Conservation (phyloP, 2,888 invertebrate genomes). For the Mongoloraphidia duomilia region DNA sequence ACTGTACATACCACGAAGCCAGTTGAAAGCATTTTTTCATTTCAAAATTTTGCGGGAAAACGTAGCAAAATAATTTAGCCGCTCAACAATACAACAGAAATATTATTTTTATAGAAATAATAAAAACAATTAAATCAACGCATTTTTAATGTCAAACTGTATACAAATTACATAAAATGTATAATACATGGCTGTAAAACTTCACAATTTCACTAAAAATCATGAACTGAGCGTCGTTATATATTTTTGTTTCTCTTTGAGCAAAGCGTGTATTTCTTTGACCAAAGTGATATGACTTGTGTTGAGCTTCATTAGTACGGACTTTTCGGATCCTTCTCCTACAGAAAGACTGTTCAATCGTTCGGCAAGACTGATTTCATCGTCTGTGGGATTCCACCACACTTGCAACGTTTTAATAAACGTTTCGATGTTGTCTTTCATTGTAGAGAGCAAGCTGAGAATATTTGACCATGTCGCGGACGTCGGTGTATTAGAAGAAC, state of each 20-base stretch:
- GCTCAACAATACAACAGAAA: too few species aligned
- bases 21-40: too few species aligned
- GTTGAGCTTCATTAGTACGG: slow-evolving; percentile 32
- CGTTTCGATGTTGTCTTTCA: slow-evolving; percentile 24
- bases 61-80: too few species aligned
- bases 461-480: neutral
- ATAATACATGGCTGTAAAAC: too few species aligned
- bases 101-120: too few species aligned
- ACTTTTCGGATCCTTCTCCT: slow-evolving; percentile 28
- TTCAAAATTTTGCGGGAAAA: too few species aligned
- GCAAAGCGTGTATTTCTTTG: slow-evolving; percentile 35
- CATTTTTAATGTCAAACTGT: too few species aligned
- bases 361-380: slow-evolving; percentile 26
- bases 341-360: slow-evolving; percentile 29
- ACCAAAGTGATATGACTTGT: slow-evolving; percentile 36
- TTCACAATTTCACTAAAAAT: neutral
- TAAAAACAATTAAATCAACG: too few species aligned
- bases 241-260: slow-evolving; percentile 40
- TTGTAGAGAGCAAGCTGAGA: neutral
- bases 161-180: too few species aligned
- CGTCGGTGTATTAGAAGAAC: slow-evolving; percentile 21
- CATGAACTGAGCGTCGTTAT: slow-evolving; percentile 31
- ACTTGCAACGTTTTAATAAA: slow-evolving; percentile 32
- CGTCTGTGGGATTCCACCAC: slow-evolving; percentile 32
- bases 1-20: too few species aligned